These are phyloP conservation scores for Eumaeus atala DNA, from an alignment of 1,140 invertebrate genomes.

Conservation along the genomic window DNA sequence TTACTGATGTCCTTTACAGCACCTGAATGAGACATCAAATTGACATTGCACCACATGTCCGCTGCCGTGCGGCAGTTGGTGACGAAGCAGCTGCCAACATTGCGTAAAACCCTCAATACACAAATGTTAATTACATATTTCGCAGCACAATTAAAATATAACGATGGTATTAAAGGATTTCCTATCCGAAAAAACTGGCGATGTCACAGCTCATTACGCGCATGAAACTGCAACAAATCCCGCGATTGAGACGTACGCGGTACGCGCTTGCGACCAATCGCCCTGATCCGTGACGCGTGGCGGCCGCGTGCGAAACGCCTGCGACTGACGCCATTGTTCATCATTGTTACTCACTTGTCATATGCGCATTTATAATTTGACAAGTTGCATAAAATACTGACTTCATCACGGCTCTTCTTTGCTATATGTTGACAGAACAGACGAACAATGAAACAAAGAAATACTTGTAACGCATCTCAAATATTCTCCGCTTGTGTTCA, in stretches of 20 bases:
- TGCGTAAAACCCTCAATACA: no score
- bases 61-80: no score
- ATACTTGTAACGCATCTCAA: background rate
- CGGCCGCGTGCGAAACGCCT: background rate
- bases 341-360: slow-evolving; percentile 4
- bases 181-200: slow-evolving; percentile 2
- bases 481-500: background rate
- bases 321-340: background rate
- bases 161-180: no score
- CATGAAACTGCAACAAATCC: background rate
- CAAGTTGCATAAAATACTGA: background rate
- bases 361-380: slow-evolving; percentile 8
- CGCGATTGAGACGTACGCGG: background rate
- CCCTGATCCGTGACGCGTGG: background rate
- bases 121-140: no score
- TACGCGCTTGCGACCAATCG: background rate
- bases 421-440: background rate
- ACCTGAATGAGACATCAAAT: no score
- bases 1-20: no score
- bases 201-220: slow-evolving; percentile 9
- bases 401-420: background rate
- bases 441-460: background rate
- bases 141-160: no score
- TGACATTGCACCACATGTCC: no score
- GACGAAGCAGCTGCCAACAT: no score